Base-by-base conservation (phyloP, 2,113 vertebrate species). In the Eudyptes chrysolophus region DNA sequence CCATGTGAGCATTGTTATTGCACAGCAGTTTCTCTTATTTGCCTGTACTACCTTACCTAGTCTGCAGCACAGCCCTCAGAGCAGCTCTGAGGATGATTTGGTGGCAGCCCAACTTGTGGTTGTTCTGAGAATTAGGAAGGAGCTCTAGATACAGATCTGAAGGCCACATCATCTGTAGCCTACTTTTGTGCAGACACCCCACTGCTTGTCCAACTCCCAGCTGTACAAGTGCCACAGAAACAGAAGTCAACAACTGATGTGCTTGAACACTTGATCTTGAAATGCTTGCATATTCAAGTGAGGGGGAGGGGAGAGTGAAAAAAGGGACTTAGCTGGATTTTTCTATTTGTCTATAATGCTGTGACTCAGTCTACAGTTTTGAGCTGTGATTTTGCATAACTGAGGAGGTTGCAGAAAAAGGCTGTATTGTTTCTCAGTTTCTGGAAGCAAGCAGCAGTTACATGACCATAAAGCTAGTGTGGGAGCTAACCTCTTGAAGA, bases 51-150 rank as follows among this genome's bases (percentile, higher is more conserved):
- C 66, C 38, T 82, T 75, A 34, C 13, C 29, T 26, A 19, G 19
- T 60, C 34, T 62, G 46, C 13, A 27, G 55, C n/a, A 21, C 10
- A 36, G 55, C 30, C 25, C 13, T 32, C 3, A 3, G 30, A 81
- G 54, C 49, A 78, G 30, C 26, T 82, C 48, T 0, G 0, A 34
- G 52, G 29, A 14, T 1, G 3, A 4, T 80, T 70, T 69, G 34
- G 44, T 71, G 27, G 51, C 68, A 52, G 16, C 42, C 36, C 18
- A 68, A 6, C 27, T 57, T 82, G 44, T 54, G 34, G 34, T 75
- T 48, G 34, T 68, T 95, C 32, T 52, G 52, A 46, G 14, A 64
- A 57, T 34, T 61, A 13, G 40, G 30, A 89, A 27, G 40, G 38
- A 48, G 48, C 38, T 75, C 16, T 54, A 71, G 61, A 8, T 68